These are phyloP conservation scores for Thalpophila matura DNA, from an alignment of 2,888 invertebrate genomes.

Conservation along the genomic window DNA sequence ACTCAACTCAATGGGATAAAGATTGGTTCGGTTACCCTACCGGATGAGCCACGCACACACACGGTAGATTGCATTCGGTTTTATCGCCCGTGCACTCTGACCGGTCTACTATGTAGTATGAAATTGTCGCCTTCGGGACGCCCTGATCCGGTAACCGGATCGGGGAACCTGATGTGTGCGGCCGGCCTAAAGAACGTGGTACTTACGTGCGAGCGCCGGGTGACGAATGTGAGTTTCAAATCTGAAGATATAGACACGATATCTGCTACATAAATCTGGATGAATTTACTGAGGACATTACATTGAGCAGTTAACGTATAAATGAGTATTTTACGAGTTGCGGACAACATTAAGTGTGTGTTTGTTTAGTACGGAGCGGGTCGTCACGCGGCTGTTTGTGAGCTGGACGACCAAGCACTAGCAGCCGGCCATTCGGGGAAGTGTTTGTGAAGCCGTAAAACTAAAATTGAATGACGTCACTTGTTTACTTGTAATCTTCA, in stretches of 20 bases:
- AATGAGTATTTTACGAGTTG: conserved; percentile 41
- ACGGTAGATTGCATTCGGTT: no score
- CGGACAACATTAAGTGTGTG: conserved; percentile 35
- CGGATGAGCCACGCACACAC: no score
- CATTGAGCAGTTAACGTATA: conserved; percentile 6
- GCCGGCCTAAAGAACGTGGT: background rate
- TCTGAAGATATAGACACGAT: background rate
- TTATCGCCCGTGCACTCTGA: no score
- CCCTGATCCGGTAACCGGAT: no score
- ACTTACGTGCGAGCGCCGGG: background rate
- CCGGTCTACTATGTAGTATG: no score
- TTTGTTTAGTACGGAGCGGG: conserved; percentile 37
- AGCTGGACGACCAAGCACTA: conserved; percentile 18
- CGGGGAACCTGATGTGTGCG: no score
- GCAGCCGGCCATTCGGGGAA: background rate
- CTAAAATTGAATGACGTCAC: conserved; percentile 46
- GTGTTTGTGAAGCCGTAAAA: conserved; percentile 26
- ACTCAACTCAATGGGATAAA: no score
- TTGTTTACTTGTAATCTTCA: conserved; percentile 36
- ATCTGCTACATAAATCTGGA: background rate
- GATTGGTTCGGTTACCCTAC: no score
- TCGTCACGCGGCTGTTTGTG: conserved; percentile 14
- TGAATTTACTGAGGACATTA: background rate
- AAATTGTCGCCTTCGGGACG: no score
- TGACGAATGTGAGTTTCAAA: background rate